Evolutionary conservation across 2,113 vertebrate genomes (phyloP).

Genomic region (Machaerirhynchus nigripectus): DNA sequence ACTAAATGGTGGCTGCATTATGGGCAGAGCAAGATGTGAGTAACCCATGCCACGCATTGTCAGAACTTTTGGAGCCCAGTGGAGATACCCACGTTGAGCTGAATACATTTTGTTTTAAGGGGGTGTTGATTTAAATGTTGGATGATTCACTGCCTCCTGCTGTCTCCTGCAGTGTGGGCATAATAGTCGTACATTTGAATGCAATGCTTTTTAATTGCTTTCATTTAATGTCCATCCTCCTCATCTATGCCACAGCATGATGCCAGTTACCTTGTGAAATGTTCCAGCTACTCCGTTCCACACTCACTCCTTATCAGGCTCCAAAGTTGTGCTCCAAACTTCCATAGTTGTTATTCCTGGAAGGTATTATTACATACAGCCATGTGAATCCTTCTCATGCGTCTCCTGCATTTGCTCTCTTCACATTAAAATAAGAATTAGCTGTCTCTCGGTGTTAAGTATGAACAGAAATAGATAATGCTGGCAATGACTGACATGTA

Average conservation of each 20-base stretch:
- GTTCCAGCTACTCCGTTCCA: not conserved
- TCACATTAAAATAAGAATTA: not conserved
- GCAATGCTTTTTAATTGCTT: conserved; percentile 25
- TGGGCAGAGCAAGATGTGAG: conserved; percentile 36
- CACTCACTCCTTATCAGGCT: not conserved
- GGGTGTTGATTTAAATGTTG: conserved; percentile 66
- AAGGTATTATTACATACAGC: not conserved
- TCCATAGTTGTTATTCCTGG: not conserved
- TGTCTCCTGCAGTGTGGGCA: conserved; percentile 63
- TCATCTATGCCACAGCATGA: not conserved
- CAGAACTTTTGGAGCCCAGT: not conserved
- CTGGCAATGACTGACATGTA: not conserved
- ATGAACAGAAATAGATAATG: not conserved
- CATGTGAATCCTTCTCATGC: not conserved
- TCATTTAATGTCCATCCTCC: conserved; percentile 27
- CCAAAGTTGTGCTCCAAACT: not conserved
- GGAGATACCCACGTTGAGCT: conserved; percentile 52
- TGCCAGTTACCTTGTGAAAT: conserved; percentile 19
- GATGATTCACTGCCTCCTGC: conserved; percentile 63
- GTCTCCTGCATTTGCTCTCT: not conserved
- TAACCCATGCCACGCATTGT: conserved; percentile 31
- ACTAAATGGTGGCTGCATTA: conserved; percentile 30
- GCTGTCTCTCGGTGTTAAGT: not conserved
- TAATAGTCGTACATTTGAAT: conserved; percentile 32
- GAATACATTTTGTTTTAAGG: conserved; percentile 65